Percentiles rank a stretch among this genome's conserved stretches.
These are phyloP conservation scores for Macrosteles quadrilineatus DNA, from an alignment of 1,140 invertebrate genomes.

Conservation along the genomic window DNA sequence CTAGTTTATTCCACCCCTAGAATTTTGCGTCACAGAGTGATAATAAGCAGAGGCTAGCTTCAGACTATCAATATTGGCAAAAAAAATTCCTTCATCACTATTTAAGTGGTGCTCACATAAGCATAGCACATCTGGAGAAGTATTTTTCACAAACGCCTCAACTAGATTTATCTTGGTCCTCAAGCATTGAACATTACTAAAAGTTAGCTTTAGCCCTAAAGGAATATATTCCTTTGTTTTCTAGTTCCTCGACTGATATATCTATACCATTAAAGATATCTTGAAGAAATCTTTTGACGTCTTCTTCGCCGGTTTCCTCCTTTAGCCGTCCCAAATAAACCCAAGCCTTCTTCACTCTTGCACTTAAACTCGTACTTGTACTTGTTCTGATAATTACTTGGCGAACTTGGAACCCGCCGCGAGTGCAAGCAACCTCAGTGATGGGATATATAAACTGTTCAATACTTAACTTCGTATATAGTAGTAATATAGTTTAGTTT, in stretches of 20 bases:
- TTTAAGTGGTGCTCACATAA: neutral
- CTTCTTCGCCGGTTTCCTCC: neutral
- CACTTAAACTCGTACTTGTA: no score
- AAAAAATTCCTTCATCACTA: neutral
- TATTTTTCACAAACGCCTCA: neutral
- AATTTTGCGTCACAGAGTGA: no score
- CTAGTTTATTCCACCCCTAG: no score
- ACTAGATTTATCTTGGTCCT: neutral
- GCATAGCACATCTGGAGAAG: neutral
- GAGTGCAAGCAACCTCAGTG: no score
- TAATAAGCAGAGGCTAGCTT: neutral
- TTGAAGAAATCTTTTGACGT: neutral
- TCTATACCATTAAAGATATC: neutral
- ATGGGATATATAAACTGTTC: no score
- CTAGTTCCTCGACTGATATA: neutral
- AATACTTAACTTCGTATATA: no score
- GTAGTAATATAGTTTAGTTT: no score
- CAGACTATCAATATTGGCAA: neutral
- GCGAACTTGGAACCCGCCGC: no score
- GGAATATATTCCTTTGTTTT: neutral
- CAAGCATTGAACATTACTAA: neutral
- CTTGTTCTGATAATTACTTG: no score
- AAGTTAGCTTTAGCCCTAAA: neutral
- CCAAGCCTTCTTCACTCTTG: neutral
- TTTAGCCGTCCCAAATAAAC: neutral